Evolutionary conservation across 2,797 vertebrate species (phyloP).

Genomic region (Hippopotamyrus pictus): DNA sequence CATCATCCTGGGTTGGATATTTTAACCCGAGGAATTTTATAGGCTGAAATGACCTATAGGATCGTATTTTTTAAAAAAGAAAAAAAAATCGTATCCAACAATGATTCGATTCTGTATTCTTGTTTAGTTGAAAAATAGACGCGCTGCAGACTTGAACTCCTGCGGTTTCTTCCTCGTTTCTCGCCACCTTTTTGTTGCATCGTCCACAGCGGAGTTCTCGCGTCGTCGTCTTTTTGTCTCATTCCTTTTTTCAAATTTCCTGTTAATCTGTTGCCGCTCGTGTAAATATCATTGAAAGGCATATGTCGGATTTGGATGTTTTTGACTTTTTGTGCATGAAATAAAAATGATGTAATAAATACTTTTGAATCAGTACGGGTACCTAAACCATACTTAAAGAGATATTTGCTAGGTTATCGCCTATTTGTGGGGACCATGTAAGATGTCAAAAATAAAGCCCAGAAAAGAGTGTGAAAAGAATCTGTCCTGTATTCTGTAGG

Average conservation of each 20-base stretch:
- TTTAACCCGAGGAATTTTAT: slow-evolving; percentile 26
- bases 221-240: not conserved
- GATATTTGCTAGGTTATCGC: not conserved
- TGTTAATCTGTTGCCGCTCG: not conserved
- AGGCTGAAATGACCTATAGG: slow-evolving; percentile 8
- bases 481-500: not conserved
- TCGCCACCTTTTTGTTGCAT: not conserved
- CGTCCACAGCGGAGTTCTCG: not conserved
- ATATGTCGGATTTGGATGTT: not conserved
- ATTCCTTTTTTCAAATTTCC: not conserved
- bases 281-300: not conserved
- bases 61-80: not conserved
- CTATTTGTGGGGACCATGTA: not conserved
- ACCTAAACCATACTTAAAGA: not conserved
- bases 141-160: not conserved
- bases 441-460: not conserved
- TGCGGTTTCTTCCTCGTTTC: not conserved
- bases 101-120: not conserved
- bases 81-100: not conserved
- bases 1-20: slow-evolving; percentile 59
- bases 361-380: not conserved
- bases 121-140: not conserved
- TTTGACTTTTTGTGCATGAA: not conserved
- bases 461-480: not conserved
- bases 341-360: not conserved